These are phyloP conservation scores for Tinamus guttatus DNA, from an alignment of 2,113 vertebrate genomes.

Conservation along the genomic window DNA sequence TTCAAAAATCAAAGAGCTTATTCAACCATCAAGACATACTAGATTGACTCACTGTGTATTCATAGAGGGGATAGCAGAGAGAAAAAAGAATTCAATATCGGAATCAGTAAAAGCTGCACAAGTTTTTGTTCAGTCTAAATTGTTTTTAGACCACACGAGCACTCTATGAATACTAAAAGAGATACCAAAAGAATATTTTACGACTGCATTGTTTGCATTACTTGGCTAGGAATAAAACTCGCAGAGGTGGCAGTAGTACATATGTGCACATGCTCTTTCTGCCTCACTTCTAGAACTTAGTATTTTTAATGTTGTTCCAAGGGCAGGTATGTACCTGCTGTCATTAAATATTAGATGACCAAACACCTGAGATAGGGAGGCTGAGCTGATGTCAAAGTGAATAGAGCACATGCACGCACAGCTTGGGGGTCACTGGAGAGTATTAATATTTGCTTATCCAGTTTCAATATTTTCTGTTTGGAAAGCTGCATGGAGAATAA, in stretches of 20 bases:
- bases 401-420: background rate
- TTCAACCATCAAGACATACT: slow-evolving; percentile 80
- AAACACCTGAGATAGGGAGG: background rate
- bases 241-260: background rate
- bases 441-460: background rate
- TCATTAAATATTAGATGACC: background rate
- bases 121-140: slow-evolving; percentile 73
- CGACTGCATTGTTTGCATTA: slow-evolving; percentile 67
- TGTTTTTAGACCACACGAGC: slow-evolving; percentile 72
- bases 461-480: background rate
- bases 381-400: background rate
- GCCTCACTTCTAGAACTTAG: background rate
- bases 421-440: background rate
- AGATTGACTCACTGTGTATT: slow-evolving; percentile 79
- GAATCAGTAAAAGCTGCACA: slow-evolving; percentile 69
- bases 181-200: slow-evolving; percentile 53
- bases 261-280: background rate
- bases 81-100: slow-evolving; percentile 74
- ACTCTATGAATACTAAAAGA: slow-evolving; percentile 72
- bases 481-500: background rate
- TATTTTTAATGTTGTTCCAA: background rate
- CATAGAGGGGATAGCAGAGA: slow-evolving; percentile 54
- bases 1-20: slow-evolving; percentile 84
- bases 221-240: slow-evolving; percentile 50
- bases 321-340: background rate